phyloP scores from a whole-genome alignment of 2,888 invertebrate genomes.

The Dynastes tityus region DNA sequence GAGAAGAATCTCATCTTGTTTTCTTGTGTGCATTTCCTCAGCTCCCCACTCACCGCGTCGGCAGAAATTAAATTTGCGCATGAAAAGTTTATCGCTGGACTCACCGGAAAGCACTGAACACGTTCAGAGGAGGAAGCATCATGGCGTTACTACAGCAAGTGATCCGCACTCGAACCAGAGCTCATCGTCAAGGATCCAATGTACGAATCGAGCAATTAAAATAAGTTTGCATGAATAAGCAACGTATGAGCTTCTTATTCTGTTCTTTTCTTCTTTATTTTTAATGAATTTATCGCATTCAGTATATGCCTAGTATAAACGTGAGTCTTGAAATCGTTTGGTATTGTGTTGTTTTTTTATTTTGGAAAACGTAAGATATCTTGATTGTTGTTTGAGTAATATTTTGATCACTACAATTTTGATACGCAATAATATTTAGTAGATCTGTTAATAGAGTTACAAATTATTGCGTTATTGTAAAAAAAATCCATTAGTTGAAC shows the following conservation, averaged over 20 bases:
- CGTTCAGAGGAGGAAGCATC: conserved; percentile 81
- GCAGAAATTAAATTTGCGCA: conserved; percentile 95
- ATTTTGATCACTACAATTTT: no score
- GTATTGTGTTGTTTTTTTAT: no score
- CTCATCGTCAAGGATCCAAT: conserved; percentile 76
- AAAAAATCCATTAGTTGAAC: no score
- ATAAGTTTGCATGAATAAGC: conserved; percentile 27
- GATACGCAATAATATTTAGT: no score
- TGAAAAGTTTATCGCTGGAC: conserved; percentile 98
- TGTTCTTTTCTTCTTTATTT: conserved; percentile 53
- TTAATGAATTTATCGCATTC: conserved; percentile 33
- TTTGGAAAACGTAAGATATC: no score
- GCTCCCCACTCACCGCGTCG: conserved; percentile 97
- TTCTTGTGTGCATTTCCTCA: conserved; percentile 64
- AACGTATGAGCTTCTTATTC: neutral
- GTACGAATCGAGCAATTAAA: conserved; percentile 68
- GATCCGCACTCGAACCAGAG: conserved; percentile 73
- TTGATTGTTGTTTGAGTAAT: no score
- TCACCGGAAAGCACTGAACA: conserved; percentile 95
- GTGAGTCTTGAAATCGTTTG: neutral
- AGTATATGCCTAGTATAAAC: neutral
- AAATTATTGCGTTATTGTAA: no score
- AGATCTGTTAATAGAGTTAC: no score
- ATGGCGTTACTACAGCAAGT: conserved; percentile 66
- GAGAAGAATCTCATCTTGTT: neutral